Base-by-base conservation (phyloP, 2,113 vertebrate species). In the Ctenodactylus gundi region DNA sequence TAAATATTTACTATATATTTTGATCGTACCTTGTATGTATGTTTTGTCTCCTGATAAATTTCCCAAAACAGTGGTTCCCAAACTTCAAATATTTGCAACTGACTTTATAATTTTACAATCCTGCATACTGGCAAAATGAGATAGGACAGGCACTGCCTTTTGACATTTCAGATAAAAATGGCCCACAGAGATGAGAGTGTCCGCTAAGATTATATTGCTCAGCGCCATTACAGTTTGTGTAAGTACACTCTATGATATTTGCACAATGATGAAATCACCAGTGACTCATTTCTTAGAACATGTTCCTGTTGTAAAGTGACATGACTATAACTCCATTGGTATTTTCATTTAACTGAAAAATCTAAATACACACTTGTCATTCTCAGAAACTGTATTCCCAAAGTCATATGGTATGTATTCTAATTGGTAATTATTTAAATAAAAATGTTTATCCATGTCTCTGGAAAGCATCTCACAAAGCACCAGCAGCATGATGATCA, bases 281-380 rank as follows among this genome's bases (percentile, higher is more conserved):
- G n/a, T 27, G 41, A 58, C 21, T 20, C 60, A 85, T 49, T 92
- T 85, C 60, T 31, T 8, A 31, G 55, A 83, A 55, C n/a, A n/a
- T 12, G 15, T 65, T 18, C 34, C 49, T 36, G 20, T 51, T 29
- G 51, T 46, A n/a, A 53, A 75, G 46, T 76, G 39, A 92, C 7
- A 14, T 18, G 31, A 80, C n/a, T 80, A 2, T 70, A 51, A 60
- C 60, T 90, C 57, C 73, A 44, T 90, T 58, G 36, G 46, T 92
- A n/a, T 84, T 94, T 91, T 87, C 60, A 60, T 77, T 78, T 58
- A 57, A 49, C 36, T 46, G 68, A 91, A 77, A 67, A 90, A 62
- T 18, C 44, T 68, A 64, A 87, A 55, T 49, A 29, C 39, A 60
- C 73, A 60, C 60, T 73, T 73, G 10, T 57, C 62, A 84, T 41